Evolutionary conservation across 64 coral and sea anemone species (phyloP), one percentile per base, ranked within the genome.

Genomic region (Porites australiensis): DNA sequence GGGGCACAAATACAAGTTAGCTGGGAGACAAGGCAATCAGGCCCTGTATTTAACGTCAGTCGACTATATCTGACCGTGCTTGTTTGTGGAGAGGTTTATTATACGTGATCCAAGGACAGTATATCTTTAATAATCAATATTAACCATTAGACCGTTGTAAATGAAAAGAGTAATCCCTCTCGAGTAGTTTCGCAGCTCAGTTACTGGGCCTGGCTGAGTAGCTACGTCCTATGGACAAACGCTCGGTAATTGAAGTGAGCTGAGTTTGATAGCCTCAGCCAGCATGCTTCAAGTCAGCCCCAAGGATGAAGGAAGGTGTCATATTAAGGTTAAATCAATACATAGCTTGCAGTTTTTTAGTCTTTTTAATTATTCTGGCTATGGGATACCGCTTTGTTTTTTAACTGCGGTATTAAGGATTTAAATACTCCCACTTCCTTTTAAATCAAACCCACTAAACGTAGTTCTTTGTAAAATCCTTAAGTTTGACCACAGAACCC

Each of bases 141-240:
- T 68, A 84, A 65, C 64, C 81, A 84, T 84, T 84, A 69, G 64
- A 68, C 44, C 61, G 81, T 84, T 68, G 81, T 84, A 84, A 84
- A 68, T 66, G 81, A 84, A 78, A 84, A 45, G 62, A 50, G 73
- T 84, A 84, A 84, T 84, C 62, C n/a, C 22, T 67, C 45, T 66
- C 44, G 46, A 50, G 73, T 76, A 13, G 46, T 76, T 76, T 76
- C 15, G 48, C 15, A 50, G 15, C 2, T 51, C n/a, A 76, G 45
- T 8, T 3, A 3, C 4, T 49, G 81, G 81, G 81, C 81, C 81
- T 21, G 0, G 1, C 18, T 54, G 75, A 57, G 50, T 10, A 57
- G 20, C 4, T 11, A 9, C 67, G 8, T 13, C 44, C 81, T 69
- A n/a, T 50, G 62, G 19, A 68, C 64, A 62, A 64, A 47, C 79